Percentiles rank a stretch among this genome's conserved stretches.
Evolutionary conservation across 2,113 vertebrate species (phyloP).

Genomic region (Porphyrio hochstetteri): DNA sequence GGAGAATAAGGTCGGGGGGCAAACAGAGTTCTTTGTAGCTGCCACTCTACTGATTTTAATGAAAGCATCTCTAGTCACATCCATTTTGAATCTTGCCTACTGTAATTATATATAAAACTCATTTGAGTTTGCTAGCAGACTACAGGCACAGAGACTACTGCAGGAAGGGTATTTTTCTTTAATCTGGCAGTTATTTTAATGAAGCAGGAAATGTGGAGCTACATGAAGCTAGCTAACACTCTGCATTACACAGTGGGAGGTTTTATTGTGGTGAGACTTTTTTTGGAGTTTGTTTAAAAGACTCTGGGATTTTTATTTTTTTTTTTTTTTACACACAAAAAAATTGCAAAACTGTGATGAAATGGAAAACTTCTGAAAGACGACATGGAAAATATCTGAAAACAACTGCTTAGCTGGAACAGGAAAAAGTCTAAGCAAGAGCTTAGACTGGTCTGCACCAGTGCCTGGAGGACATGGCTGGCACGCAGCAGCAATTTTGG

Average conservation of each 20-base stretch:
- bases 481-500: neutral
- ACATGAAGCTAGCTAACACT: neutral
- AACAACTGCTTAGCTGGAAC: constrained; percentile 36
- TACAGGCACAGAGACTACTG: neutral
- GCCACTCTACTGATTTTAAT: neutral
- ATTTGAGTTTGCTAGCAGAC: neutral
- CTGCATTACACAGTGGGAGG: rapidly evolving
- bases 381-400: neutral
- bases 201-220: neutral
- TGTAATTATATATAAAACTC: neutral
- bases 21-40: neutral
- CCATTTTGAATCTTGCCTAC: neutral
- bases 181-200: constrained; percentile 2
- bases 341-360: neutral
- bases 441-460: constrained; percentile 19
- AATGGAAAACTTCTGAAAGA: constrained; percentile 36
- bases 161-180: neutral
- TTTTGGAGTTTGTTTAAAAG: neutral
- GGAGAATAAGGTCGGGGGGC: neutral
- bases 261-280: neutral
- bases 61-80: neutral
- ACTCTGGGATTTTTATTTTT: neutral
- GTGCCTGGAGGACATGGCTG: constrained; percentile 58
- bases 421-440: constrained; percentile 25
- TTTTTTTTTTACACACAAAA: neutral